These are phyloP conservation scores for Drosophila pseudotakahashii DNA, from an alignment of 2,888 invertebrate genomes.

Conservation along the genomic window DNA sequence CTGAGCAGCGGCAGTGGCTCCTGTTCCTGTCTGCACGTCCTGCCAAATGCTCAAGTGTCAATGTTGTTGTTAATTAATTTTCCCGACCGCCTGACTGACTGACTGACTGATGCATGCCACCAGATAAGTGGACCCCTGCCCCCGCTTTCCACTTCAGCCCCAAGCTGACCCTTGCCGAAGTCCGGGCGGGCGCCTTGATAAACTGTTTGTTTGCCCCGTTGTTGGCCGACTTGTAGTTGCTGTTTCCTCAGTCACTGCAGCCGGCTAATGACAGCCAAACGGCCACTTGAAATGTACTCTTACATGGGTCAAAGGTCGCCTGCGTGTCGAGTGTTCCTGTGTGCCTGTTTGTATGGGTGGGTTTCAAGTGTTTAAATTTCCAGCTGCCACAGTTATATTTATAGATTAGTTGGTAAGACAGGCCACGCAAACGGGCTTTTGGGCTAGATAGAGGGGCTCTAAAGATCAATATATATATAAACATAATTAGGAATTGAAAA, in stretches of 20 bases:
- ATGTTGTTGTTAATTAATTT: conserved; percentile 81
- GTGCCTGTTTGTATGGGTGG: conserved; percentile 19
- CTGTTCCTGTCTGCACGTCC: conserved; percentile 53
- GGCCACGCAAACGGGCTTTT: background rate
- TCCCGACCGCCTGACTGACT: conserved; percentile 57
- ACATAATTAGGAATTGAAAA: background rate
- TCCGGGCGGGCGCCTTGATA: conserved; percentile 50
- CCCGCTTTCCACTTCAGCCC: conserved; percentile 4
- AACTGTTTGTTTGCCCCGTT: conserved; percentile 55
- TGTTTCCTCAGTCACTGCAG: conserved; percentile 31
- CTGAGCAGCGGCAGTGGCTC: conserved; percentile 1
- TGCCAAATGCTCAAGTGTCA: conserved; percentile 77
- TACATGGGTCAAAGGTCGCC: conserved; percentile 30
- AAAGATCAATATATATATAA: too few species aligned
- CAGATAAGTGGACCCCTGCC: conserved; percentile 56
- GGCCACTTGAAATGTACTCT: conserved; percentile 42
- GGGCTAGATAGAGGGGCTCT: background rate
- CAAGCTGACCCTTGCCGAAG: conserved; percentile 45
- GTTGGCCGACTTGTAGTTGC: conserved; percentile 36
- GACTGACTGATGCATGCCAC: conserved; percentile 65
- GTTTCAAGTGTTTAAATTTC: conserved; percentile 68
- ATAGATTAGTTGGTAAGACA: conserved; percentile 2
- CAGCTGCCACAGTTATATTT: conserved; percentile 38
- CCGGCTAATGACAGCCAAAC: conserved; percentile 71
- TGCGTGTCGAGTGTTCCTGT: conserved; percentile 38